Conservation (phyloP, 2,797 vertebrate genomes). For the Mionectes olivaceus region DNA sequence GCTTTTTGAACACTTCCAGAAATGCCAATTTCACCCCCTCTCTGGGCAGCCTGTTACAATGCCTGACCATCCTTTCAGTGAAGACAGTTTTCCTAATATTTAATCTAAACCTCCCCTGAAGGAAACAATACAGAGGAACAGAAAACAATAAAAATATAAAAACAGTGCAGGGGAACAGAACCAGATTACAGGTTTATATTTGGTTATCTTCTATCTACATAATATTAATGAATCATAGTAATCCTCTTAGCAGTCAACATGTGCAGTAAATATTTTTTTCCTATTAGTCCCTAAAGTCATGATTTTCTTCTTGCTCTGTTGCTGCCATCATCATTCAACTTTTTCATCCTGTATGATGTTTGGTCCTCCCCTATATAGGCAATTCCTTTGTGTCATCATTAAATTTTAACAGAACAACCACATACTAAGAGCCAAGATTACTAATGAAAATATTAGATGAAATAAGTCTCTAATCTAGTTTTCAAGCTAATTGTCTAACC, state of each 20-base stretch:
- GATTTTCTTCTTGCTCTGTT: not conserved
- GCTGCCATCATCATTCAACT: not conserved
- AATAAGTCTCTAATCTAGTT: not conserved
- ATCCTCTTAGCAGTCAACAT: not conserved
- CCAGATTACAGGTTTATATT: not conserved
- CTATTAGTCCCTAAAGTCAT: not conserved
- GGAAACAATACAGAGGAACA: not conserved
- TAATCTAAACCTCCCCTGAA: not conserved
- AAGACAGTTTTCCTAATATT: not conserved
- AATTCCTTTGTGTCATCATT: constrained; percentile 9
- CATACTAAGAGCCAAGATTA: not conserved
- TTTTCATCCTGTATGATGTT: not conserved
- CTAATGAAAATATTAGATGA: not conserved
- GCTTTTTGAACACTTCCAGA: not conserved
- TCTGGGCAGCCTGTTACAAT: not conserved
- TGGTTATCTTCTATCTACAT: not conserved
- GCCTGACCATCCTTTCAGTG: not conserved
- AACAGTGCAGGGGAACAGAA: not conserved
- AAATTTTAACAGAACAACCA: not conserved
- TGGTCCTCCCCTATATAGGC: not conserved
- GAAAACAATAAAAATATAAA: not conserved
- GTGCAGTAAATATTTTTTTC: not conserved
- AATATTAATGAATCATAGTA: not conserved
- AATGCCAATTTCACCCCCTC: not conserved
- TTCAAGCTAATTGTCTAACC: not conserved